phyloP scores from a whole-genome alignment of 2,888 invertebrate genomes.

The Reticulitermes lucifugus region DNA sequence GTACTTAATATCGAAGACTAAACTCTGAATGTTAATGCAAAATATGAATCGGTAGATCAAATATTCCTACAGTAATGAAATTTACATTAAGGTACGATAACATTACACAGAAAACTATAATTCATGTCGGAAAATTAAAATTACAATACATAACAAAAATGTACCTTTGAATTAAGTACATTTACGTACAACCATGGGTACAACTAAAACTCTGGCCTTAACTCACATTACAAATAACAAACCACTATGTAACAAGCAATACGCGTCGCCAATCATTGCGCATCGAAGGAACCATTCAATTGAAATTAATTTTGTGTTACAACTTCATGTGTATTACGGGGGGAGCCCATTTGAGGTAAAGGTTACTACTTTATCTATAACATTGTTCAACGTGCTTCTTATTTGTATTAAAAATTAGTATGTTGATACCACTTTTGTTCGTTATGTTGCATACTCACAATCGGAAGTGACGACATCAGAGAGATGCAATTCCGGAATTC shows the following conservation, averaged over 20 bases:
- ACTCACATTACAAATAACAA: background rate
- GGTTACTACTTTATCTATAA: too few relatives aligned
- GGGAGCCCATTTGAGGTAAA: too few relatives aligned
- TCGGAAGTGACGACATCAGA: background rate
- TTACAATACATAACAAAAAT: background rate
- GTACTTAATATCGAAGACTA: background rate
- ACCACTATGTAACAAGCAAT: background rate
- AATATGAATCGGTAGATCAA: background rate
- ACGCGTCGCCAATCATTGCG: background rate
- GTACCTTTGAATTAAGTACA: background rate
- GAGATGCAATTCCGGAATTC: background rate
- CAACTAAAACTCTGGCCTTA: background rate
- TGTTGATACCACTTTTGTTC: too few relatives aligned
- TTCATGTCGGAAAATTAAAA: background rate
- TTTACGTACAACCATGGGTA: background rate
- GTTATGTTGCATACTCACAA: background rate
- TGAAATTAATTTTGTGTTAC: too few relatives aligned
- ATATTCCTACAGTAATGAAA: background rate
- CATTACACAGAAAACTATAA: too few relatives aligned
- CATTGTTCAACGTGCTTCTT: too few relatives aligned
- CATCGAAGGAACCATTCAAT: background rate
- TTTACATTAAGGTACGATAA: too few relatives aligned
- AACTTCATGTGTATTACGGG: too few relatives aligned
- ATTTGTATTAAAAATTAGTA: too few relatives aligned
- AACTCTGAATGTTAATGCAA: background rate